A percentile compares a stretch with the other conserved stretches of the same genome.
phyloP scores from a whole-genome alignment of 2,888 invertebrate species.

The Caradrina kadenii region DNA sequence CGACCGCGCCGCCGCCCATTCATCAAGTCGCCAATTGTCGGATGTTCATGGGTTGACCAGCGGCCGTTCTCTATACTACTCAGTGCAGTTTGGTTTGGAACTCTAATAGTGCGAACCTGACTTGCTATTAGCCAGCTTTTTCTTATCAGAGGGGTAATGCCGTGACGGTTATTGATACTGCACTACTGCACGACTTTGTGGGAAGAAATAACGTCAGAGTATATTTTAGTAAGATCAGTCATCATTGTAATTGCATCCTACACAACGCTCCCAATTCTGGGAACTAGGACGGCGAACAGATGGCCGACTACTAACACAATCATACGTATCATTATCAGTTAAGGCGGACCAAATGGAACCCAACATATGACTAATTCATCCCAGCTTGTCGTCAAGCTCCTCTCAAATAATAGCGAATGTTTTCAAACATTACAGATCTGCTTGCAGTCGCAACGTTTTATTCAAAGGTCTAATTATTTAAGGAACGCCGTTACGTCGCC shows the following conservation, averaged over 20 bases:
- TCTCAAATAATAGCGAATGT: background rate
- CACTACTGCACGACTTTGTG: conserved; percentile 7
- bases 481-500: conserved; percentile 24
- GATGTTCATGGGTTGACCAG: too few species aligned
- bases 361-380: conserved; percentile 10
- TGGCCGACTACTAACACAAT: conserved; percentile 40
- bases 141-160: too few species aligned
- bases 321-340: conserved; percentile 21
- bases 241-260: conserved; percentile 55
- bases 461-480: conserved; percentile 25
- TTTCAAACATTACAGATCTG: background rate
- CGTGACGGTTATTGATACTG: background rate
- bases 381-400: conserved; percentile 2
- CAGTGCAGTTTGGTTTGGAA: too few species aligned
- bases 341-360: conserved; percentile 6
- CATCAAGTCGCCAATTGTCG: too few species aligned
- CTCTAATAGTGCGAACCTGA: too few species aligned
- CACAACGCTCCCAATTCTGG: conserved; percentile 53
- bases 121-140: too few species aligned
- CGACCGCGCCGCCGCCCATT: too few species aligned
- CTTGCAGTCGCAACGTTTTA: conserved; percentile 11
- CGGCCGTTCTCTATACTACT: too few species aligned
- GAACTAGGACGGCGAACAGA: conserved; percentile 53
- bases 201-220: conserved; percentile 32
- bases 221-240: conserved; percentile 48